phyloP scores from a whole-genome alignment of 2,113 vertebrate species.

The Tauraco erythrolophus region DNA sequence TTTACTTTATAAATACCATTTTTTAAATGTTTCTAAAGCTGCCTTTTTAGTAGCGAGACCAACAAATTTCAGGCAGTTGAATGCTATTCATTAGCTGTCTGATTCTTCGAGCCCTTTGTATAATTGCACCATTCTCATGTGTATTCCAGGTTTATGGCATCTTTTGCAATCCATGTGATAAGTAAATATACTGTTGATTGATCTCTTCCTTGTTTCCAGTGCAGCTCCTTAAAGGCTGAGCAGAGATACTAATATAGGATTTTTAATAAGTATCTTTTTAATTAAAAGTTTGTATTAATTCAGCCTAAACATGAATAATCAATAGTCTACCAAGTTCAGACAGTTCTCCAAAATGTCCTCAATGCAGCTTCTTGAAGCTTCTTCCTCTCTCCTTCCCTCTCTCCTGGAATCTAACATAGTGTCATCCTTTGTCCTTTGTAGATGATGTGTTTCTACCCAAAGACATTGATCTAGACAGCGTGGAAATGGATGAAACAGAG shows the following conservation, averaged over 20 bases:
- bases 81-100: background rate
- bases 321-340: background rate
- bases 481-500: conserved; percentile 98
- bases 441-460: conserved; percentile 99
- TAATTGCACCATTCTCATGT: background rate
- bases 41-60: background rate
- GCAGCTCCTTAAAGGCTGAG: background rate
- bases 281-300: background rate
- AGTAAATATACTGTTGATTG: background rate
- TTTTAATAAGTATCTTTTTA: background rate
- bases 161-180: background rate
- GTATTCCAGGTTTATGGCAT: background rate
- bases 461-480: conserved; percentile 97
- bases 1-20: background rate
- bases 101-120: background rate
- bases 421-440: conserved; percentile 61
- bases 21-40: background rate
- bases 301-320: background rate
- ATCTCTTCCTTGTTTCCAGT: background rate
- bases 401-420: background rate
- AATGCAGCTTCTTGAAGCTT: background rate
- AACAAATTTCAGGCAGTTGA: background rate
- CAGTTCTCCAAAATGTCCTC: background rate
- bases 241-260: background rate
- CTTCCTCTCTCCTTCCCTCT: background rate